Evolutionary conservation across 2,888 invertebrate genomes (phyloP).

Genomic region (Drosophila rubida): DNA sequence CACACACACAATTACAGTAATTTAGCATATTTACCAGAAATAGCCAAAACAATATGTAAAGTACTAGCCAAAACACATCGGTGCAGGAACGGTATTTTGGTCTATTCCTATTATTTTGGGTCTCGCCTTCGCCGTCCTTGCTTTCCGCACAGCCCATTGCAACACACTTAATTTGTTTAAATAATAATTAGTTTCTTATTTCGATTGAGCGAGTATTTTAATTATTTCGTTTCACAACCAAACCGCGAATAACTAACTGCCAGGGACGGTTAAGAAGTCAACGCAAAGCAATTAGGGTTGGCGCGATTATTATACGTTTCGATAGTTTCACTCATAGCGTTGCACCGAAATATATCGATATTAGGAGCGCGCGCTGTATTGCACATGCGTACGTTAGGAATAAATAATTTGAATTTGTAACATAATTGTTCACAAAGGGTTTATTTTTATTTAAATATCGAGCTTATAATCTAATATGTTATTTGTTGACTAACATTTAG

Average conservation of each 20-base stretch:
- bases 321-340: slow-evolving; percentile 15
- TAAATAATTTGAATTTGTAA: background rate
- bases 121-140: slow-evolving; percentile 85
- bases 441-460: slow-evolving; percentile 37
- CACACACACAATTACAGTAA: background rate
- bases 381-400: background rate
- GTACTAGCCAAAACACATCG: slow-evolving; percentile 92
- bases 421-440: slow-evolving; percentile 23
- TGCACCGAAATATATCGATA: slow-evolving; percentile 2
- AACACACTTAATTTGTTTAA: background rate
- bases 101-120: slow-evolving; percentile 71
- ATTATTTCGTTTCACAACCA: slow-evolving; percentile 50
- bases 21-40: slow-evolving; percentile 88
- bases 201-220: slow-evolving; percentile 33
- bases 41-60: slow-evolving; percentile 93
- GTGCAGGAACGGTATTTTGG: slow-evolving; percentile 92
- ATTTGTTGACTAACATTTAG: slow-evolving; percentile 47
- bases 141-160: slow-evolving; percentile 89
- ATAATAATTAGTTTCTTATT: slow-evolving; percentile 18
- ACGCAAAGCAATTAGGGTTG: slow-evolving; percentile 10
- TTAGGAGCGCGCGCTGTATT: background rate
- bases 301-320: background rate
- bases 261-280: slow-evolving; percentile 30
- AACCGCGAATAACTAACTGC: slow-evolving; percentile 54
- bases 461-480: slow-evolving; percentile 20